Evolutionary conservation across 2,797 vertebrate species (phyloP), one percentile per base, ranked within the genome.

Genomic region (Sylvilagus floridanus): DNA sequence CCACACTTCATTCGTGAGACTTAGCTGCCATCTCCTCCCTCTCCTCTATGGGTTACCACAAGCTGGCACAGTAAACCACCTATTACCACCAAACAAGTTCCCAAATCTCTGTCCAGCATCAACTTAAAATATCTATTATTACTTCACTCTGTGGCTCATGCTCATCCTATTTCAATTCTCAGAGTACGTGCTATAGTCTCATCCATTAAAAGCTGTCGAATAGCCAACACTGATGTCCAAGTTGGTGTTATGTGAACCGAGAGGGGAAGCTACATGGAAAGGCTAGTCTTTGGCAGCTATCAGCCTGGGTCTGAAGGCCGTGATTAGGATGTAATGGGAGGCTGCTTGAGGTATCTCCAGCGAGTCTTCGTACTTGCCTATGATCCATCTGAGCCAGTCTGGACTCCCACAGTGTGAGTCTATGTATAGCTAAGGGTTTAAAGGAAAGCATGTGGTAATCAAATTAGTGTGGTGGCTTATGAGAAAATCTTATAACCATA

Each of bases 361-460:
- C 11, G 47, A 12, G 42, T 52, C 42, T 54, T 71, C 26, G 1
- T 2, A 71, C 47, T 24, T 63, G 28, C 71, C 85, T 82, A 4
- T 78, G 63, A 86, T 37, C 87, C 84, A 22, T 82, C 68, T 57
- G n/a, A 65, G 77, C 57, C 66, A 4, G 30, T 81, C 71, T 84
- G 52, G 71, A 86, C 78, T 83, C 81, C 92, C 42, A n/a, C 6
- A 24, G 82, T 82, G 75, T 88, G 84, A 84, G 35, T 69, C 92
- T 93, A 4, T 86, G 57, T 32, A 30, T 86, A 86, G 79, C 32
- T n/a, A 77, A 37, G 35, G 68, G 16, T 69, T 93, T 86, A 88
- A 89, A 95, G 77, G 72, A 81, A 88, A 65, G 37, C 84, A 73
- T 73, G 47, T 84, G 73, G 90, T 87, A 37, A 85, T 84, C 32